These are phyloP conservation scores for Pseudolaguvia tuberculata DNA, from an alignment of 2,113 vertebrate species.

Conservation along the genomic window DNA sequence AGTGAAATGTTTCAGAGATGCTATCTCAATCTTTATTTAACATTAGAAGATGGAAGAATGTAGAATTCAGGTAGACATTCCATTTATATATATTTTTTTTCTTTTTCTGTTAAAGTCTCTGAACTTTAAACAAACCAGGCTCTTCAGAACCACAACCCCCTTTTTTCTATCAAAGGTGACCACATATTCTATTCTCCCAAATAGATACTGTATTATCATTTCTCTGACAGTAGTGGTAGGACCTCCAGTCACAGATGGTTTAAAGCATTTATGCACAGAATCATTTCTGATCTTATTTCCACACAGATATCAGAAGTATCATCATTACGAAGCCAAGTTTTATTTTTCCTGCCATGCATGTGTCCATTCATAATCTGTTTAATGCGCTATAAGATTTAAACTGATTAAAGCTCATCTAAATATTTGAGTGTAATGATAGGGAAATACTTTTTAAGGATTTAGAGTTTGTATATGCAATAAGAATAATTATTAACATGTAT, in stretches of 20 bases:
- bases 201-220: background rate
- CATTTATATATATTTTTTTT: background rate
- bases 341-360: background rate
- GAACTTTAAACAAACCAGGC: background rate
- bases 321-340: background rate
- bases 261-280: slow-evolving; percentile 9
- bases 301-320: slow-evolving; percentile 9
- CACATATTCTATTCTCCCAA: background rate
- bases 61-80: background rate
- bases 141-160: background rate
- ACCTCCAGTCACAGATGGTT: slow-evolving; percentile 8
- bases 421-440: background rate
- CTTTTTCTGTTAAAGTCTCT: slow-evolving; percentile 4
- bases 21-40: background rate
- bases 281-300: slow-evolving; percentile 11
- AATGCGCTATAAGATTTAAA: background rate
- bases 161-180: background rate
- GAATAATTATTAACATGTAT: too few relatives aligned
- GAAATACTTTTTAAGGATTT: background rate
- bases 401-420: background rate
- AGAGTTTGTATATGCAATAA: slow-evolving; percentile 12
- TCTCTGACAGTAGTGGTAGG: background rate
- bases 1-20: slow-evolving; percentile 5
- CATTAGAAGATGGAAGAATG: background rate
- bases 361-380: background rate